phyloP scores from a whole-genome alignment of 2,113 vertebrate species.

The Recurvirostra avosetta region DNA sequence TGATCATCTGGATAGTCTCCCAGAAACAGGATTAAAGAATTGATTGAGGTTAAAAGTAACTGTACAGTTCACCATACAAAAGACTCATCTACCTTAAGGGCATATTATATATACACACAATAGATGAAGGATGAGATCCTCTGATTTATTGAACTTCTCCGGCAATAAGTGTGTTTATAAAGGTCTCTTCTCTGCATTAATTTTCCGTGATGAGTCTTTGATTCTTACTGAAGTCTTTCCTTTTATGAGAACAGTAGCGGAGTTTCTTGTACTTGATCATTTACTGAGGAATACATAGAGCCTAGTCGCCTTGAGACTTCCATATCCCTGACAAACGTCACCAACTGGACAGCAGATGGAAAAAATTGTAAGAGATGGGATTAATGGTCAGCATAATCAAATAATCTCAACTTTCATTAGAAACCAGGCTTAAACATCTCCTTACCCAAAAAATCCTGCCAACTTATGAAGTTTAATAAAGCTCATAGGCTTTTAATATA shows the following conservation, averaged over 20 bases:
- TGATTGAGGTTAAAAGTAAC: not conserved
- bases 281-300: not conserved
- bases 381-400: not conserved
- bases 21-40: not conserved
- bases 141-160: not conserved
- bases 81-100: not conserved
- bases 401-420: not conserved
- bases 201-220: not conserved
- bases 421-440: not conserved
- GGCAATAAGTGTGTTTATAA: not conserved
- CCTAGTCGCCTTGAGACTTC: not conserved
- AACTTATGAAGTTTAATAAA: not conserved
- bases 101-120: fast-evolving
- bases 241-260: not conserved
- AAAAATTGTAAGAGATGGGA: not conserved
- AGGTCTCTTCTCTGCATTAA: not conserved
- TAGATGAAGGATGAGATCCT: not conserved
- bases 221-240: not conserved
- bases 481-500: not conserved
- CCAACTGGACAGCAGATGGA: not conserved
- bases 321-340: not conserved
- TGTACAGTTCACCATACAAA: not conserved
- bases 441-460: not conserved
- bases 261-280: not conserved
- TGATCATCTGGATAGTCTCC: not conserved